Base-by-base conservation (phyloP, 2,888 invertebrate species). In the Azorinus chamasolen region DNA sequence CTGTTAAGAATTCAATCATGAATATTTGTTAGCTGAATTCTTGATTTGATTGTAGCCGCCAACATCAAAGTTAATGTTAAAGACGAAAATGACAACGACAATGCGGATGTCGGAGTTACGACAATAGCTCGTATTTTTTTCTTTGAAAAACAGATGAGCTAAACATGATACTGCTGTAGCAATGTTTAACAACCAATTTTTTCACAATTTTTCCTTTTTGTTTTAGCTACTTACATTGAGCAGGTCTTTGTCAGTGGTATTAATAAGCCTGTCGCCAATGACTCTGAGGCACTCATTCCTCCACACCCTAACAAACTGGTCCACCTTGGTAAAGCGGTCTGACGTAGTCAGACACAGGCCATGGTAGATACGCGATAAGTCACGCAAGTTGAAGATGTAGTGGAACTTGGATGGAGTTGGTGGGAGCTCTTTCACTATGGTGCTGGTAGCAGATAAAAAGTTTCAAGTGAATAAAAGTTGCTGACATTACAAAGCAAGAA, bases 361-460 rank as follows among this genome's bases (percentile, higher is more conserved):
- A 16, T 96, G 96, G 84, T 95, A 96, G 76, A 98, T 95, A 68
- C 97, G 95, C 0, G 97, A 97, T 84, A 98, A 93, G 94, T 98
- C 98, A 53, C 97, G 95, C 93, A 98, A 95, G 93, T 98, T 98
- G 94, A 98, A 98, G 84, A 97, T 96, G 93, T 98, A 98, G 94
- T 98, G 98, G 94, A 98, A 98, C 93, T 97, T 97, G 5, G 96
- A 96, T 0, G 98, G 98, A 0, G 97, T 98, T 1, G 98, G 97
- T 0, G 97, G 97, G 63, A 98, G 94, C 76, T 97, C 96, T 22
- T 94, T 94, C 74, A 96, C 95, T 46, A 97, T 94, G 85, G 94
- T 79, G 65, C 93, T 93, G 85, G 10, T 84, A 64, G 8, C 3
- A n/a, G 18, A 50, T 48, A 24, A 25, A 3, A 32, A 32, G 32